Percentiles rank a stretch among this genome's conserved stretches.
Evolutionary conservation across 2,888 invertebrate genomes (phyloP).

Genomic region (Homarus gammarus): DNA sequence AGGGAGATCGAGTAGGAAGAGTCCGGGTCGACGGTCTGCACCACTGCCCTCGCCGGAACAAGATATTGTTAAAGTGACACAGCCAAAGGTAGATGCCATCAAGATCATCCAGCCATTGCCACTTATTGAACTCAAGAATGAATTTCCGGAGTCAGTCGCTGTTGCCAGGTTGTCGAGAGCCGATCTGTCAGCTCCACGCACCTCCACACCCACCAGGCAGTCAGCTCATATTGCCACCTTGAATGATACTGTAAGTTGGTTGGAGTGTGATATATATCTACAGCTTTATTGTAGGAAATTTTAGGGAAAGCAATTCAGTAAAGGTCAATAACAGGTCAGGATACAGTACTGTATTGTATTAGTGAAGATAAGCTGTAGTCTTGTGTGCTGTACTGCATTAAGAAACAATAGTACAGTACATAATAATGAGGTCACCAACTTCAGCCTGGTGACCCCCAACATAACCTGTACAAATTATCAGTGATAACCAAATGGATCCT

Average conservation of each 20-base stretch:
- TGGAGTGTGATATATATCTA: not conserved
- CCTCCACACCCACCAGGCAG: slow-evolving; percentile 51
- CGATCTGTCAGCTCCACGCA: slow-evolving; percentile 39
- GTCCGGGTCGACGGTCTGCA: slow-evolving; percentile 14
- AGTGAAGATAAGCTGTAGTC: too few relatives aligned
- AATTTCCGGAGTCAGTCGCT: not conserved
- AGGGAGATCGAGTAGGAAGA: slow-evolving; percentile 36
- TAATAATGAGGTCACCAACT: too few relatives aligned
- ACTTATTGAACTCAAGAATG: not conserved
- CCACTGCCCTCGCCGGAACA: not conserved
- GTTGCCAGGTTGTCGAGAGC: slow-evolving; percentile 10
- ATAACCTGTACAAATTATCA: too few relatives aligned
- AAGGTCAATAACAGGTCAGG: too few relatives aligned
- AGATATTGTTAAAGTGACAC: not conserved
- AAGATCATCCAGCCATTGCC: not conserved
- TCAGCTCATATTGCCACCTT: slow-evolving; percentile 39
- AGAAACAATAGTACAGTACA: too few relatives aligned
- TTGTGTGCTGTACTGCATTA: too few relatives aligned
- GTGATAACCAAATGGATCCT: too few relatives aligned
- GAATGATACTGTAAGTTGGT: slow-evolving; percentile 24
- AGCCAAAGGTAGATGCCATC: not conserved
- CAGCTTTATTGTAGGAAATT: not conserved
- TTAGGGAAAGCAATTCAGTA: not conserved
- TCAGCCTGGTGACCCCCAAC: too few relatives aligned
- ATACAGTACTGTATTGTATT: too few relatives aligned